phyloP scores from a whole-genome alignment of 2,888 invertebrate genomes.

The Drosophila kanekoi region DNA sequence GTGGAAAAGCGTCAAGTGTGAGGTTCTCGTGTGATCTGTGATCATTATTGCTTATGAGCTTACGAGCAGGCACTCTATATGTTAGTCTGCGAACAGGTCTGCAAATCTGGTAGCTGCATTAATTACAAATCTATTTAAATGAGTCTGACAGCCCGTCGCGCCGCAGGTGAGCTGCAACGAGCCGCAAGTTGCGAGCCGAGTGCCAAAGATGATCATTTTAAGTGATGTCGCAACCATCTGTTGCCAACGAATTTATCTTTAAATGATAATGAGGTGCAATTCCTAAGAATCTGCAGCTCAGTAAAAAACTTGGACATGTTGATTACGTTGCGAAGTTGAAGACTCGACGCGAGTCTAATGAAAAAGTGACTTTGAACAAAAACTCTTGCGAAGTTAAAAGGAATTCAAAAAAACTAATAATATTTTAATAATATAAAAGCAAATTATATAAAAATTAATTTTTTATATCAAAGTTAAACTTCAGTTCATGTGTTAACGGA shows the following conservation, averaged over 20 bases:
- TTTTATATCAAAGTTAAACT: neutral
- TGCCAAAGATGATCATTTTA: conserved; percentile 41
- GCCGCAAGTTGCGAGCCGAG: conserved; percentile 10
- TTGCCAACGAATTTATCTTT: conserved; percentile 15
- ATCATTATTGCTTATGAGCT: conserved; percentile 38
- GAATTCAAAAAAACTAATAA: neutral
- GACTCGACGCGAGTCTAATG: conserved; percentile 1
- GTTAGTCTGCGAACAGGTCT: conserved; percentile 35
- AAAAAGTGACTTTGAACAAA: neutral
- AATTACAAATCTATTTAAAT: conserved; percentile 73
- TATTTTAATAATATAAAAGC: neutral
- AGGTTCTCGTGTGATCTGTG: conserved; percentile 72
- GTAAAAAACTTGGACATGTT: conserved; percentile 21
- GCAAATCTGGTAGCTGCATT: conserved; percentile 51
- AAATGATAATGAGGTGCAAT: conserved; percentile 24
- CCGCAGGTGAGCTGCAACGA: conserved; percentile 29
- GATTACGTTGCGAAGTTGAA: neutral
- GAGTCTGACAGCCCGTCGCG: conserved; percentile 34
- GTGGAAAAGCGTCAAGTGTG: conserved; percentile 74
- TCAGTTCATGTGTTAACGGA: neutral
- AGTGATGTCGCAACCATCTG: conserved; percentile 42
- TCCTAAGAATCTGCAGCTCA: conserved; percentile 1
- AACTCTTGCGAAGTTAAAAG: neutral
- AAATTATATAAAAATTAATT: neutral
- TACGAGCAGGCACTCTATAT: neutral